These are phyloP conservation scores for Trilocha varians DNA, from an alignment of 2,888 invertebrate genomes.

Conservation along the genomic window DNA sequence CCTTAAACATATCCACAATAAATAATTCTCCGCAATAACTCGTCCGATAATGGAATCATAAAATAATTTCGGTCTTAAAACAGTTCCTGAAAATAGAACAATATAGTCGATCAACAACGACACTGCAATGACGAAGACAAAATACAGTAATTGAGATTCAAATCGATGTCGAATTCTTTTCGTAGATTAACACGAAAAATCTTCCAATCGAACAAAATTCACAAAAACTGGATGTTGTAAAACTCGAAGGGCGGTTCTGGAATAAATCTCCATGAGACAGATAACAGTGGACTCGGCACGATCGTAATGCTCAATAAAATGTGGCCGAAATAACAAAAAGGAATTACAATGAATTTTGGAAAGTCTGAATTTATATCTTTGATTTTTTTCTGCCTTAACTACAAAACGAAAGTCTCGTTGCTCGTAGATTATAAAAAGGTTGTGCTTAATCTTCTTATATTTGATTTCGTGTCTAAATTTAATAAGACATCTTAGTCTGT, in stretches of 20 bases:
- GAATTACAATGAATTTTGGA: conserved; percentile 5
- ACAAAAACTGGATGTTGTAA: conserved; percentile 9
- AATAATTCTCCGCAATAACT: no score
- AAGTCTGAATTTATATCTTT: conserved; percentile 4
- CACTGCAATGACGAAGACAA: not conserved
- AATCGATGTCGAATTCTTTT: not conserved
- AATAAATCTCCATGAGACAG: conserved; percentile 44
- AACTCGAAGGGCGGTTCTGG: conserved; percentile 6
- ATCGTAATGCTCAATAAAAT: conserved; percentile 39
- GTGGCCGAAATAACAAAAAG: conserved; percentile 26
- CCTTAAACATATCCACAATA: no score
- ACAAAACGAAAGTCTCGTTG: no score
- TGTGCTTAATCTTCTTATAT: no score
- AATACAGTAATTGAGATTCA: not conserved
- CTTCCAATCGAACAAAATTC: conserved; percentile 4
- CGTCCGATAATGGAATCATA: no score
- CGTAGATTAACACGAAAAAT: not conserved
- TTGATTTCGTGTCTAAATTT: no score
- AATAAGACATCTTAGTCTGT: no score
- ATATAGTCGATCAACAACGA: no score
- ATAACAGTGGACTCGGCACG: conserved; percentile 32
- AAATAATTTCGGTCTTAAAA: no score
- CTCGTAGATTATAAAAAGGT: no score
- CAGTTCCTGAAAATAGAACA: no score
- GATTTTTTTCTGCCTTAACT: not conserved